Base-by-base conservation (phyloP, 2,113 vertebrate genomes). In the Scatophagus argus region DNA sequence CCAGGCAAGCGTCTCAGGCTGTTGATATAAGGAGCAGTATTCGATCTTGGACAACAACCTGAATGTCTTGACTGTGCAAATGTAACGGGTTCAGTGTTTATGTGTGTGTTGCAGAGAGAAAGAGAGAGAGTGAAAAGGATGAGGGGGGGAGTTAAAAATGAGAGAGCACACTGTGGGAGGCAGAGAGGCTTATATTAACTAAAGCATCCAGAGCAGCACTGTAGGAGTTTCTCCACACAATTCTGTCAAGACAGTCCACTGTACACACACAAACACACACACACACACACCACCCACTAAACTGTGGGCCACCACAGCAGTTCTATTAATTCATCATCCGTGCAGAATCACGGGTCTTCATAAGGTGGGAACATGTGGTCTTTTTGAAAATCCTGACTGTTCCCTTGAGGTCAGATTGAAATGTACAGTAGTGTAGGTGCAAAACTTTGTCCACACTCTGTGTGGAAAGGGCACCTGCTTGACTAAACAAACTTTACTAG, bases 101-200 rank as follows among this genome's bases (percentile, higher is more conserved):
- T 64, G 11, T 61, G 56, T 61, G 39, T 64, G 25, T 73, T 16
- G 27, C 7, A 63, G 36, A 43, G 11, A 74, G 55, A 49, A 44
- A 64, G 52, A 63, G 38, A 66, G 52, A 47, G 23, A 56, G 46
- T 43, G 60, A 70, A 69, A 84, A 75, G 58, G 62, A 72, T 44
- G 47, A 68, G 55, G 60, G 58, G 58, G 70, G 62, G 69, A 85
- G 67, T 43, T 67, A 78, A 71, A 71, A 82, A 74, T 74, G 80
- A 80, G 70, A 82, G 79, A 81, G 62, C 25, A 74, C 73, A 49
- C 73, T 81, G 88, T 90, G 49, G 88, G 88, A 79, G 88, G 87
- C 79, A 75, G 58, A 82, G 80, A 87, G 82, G 84, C 80, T 88
- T 87, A 82, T 76, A 79, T 86, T 73, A 91, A 87, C 69, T 60